Evolutionary conservation across 2,113 vertebrate genomes (phyloP).

Genomic region (Oncorhynchus clarkii): DNA sequence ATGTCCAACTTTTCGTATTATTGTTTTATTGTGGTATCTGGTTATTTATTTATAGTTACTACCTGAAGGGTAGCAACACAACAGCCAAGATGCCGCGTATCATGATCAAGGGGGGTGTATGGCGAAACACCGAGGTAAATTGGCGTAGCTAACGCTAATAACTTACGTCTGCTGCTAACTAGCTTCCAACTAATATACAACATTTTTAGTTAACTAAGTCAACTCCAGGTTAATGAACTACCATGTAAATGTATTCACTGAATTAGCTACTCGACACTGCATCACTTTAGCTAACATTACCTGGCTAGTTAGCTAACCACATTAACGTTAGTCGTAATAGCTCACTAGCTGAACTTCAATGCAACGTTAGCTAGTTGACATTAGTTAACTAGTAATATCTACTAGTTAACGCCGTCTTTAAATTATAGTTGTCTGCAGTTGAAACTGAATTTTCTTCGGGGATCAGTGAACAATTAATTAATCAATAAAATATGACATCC

Average conservation of each 20-base stretch:
- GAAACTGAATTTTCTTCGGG: no score
- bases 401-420: no score
- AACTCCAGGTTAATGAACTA: no score
- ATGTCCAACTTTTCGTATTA: background rate
- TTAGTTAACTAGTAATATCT: no score
- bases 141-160: conserved; percentile 23
- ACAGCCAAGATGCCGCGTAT: conserved; percentile 90
- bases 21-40: background rate
- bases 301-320: background rate
- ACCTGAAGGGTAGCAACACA: background rate
- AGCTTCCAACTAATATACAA: background rate
- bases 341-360: background rate
- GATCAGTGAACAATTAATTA: no score
- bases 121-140: conserved; percentile 94
- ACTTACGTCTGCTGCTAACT: background rate
- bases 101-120: conserved; percentile 98
- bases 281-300: background rate
- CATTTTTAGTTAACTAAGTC: no score
- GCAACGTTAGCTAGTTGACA: no score
- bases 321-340: background rate
- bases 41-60: background rate
- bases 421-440: no score
- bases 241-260: no score
- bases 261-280: no score
- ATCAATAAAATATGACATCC: no score